Base-by-base conservation (phyloP, 2,113 vertebrate genomes). In the Aptenodytes forsteri region DNA sequence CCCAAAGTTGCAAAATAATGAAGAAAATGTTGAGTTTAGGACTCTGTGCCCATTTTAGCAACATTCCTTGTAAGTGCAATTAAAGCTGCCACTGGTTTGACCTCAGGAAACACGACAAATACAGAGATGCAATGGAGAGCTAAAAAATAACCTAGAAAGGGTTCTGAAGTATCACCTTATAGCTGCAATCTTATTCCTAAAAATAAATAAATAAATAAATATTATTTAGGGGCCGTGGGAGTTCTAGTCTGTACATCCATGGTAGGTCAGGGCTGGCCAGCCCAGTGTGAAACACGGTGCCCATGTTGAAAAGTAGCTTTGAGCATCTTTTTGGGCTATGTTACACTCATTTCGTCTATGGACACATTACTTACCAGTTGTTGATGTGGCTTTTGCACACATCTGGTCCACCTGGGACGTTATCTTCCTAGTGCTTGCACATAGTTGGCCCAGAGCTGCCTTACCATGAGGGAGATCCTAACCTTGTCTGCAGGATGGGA, bases 1-100 rank as follows among this genome's bases (percentile, higher is more conserved):
- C 88, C 96, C 96, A 95, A 62, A 75, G 77, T 98, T 98, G 96
- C 97, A 98, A 98, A 98, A 98, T 98, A 97, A 98, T 95, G 95
- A 97, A 98, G 97, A 97, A 97, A 98, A 95, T 26, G 75, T 97
- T 94, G 93, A 97, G 90, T 83, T 92, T 96, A 88, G 89, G 92
- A 98, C 93, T 90, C 86, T 78, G 52, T 95, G 93, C 85, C 92
- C 90, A 56, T 97, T 97, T 97, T 81, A 95, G 83, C 82, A 96
- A 83, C 87, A 94, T 97, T 95, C 84, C 86, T 98, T 93, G 90
- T 72, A 97, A 96, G 87, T 83, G 80, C 77, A 94, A 96, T 93
- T 93, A 93, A 97, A 95, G 58, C 80, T 97, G 89, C 49, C 87
- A 87, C 93, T 36, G 50, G 29, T 77, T 89, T 90, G 84, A 97